Base-by-base conservation (phyloP, 53 echinoderm and acorn worm species). In the Holothuria leucospilota region DNA sequence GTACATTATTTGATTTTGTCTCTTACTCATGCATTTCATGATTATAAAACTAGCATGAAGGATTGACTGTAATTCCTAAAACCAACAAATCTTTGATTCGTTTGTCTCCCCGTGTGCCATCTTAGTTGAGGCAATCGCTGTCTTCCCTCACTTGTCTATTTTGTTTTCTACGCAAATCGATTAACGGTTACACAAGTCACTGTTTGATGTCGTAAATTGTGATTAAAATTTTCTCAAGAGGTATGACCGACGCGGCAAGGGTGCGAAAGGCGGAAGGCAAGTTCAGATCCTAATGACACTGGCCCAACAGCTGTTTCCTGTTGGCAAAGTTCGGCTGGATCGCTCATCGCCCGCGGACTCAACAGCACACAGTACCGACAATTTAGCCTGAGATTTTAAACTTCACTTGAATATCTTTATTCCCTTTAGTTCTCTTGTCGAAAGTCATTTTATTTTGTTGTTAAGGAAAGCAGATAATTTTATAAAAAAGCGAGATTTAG, bases 181-280 rank as follows among this genome's bases (percentile, higher is more conserved):
- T 75, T 52, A 51, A 20, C 56, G 56, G n/a, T 75, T 75, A 75
- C 49, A 75, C 75, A 75, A 75, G 75, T 75, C 75, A 52, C 23
- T 75, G 75, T 51, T 75, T 23, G 49, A 51, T 51, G 51, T 26
- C 75, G 26, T 42, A 52, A 52, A 75, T 51, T 75, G 28, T 27
- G 75, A 75, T 75, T 75, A 13, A 52, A 49, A 21, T 49, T n/a
- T n/a, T n/a, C 75, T 51, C 24, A 75, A 46, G 49, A 75, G 75
- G 75, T 75, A 26, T n/a, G 21, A 23, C 25, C 52, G 52, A 52
- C 27, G 24, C 51, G 75, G 46, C 52, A 75, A 75, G 51, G 49
- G 75, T 75, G 23, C 25, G 51, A n/a, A 13, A 20, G 28, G 39
- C 75, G 75, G 75, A 75, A 75, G 75, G 21, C 24, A 52, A 75